Evolutionary conservation across 2,113 vertebrate genomes (phyloP), one percentile per base, ranked within the genome.

Genomic region (Suncus etruscus): DNA sequence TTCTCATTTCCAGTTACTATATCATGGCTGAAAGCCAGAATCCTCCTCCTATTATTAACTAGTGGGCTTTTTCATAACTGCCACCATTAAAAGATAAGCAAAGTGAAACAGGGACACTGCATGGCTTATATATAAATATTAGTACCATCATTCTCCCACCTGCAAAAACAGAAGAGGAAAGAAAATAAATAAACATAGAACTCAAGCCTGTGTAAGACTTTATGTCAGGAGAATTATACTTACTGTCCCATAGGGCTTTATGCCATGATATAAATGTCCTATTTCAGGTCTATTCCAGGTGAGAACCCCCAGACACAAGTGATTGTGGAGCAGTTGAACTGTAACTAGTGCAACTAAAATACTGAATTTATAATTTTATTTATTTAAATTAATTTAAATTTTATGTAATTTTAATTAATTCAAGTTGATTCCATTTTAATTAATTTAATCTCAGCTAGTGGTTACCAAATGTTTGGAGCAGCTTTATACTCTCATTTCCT

Each of bases 361-460:
- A 87, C 39, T 47, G n/a, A 85, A 89, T 50, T 79, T 75, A 85
- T 70, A 83, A 75, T 79, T 63, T 83, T 80, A 72, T 73, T 65
- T 72, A 65, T 58, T 75, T 80, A 76, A 73, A 61, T 48, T 84
- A 45, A 89, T 82, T 91, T 50, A 77, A 74, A 77, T 74, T 32
- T 74, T 51, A 48, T 10, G 29, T 70, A 63, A 72, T 86, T 93
- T 83, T 31, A 84, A 58, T 50, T 81, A 70, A 45, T 80, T 80
- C n/a, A 66, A 63, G n/a, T 90, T 32, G 66, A 79, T 89, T 65
- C 87, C 58, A 63, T 86, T 83, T 78, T 58, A 66, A 70, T 75
- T 65, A 69, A 79, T 83, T 66, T 87, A 89, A 83, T 87, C 83
- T 89, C 68, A 29, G 10, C 24, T 81, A 87, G 65, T 85, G 70